Conservation (phyloP, 2,888 invertebrate genomes). For the Sylvicola cinctus region DNA sequence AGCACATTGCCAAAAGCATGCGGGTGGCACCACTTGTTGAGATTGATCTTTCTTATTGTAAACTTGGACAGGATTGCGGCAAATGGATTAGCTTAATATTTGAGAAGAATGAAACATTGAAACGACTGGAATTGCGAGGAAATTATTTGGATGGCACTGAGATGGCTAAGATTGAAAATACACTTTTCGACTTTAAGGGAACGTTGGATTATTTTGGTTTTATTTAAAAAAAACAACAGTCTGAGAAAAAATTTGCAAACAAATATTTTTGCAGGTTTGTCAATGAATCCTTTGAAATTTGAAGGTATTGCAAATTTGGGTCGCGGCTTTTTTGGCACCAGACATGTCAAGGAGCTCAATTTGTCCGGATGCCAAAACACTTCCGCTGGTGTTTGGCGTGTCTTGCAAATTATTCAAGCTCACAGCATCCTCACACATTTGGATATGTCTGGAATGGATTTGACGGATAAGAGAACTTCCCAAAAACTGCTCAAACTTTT, state of each 20-base stretch:
- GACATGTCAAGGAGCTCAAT: slow-evolving; percentile 5
- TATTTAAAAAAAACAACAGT: too few relatives aligned
- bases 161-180: slow-evolving; percentile 2
- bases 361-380: slow-evolving; percentile 4
- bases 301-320: slow-evolving; percentile 5
- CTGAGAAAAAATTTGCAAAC: too few relatives aligned
- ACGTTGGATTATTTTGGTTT: not conserved
- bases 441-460: not conserved
- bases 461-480: slow-evolving; percentile 4
- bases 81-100: slow-evolving; percentile 3
- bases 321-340: slow-evolving; percentile 1
- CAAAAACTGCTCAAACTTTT: slow-evolving; percentile 4
- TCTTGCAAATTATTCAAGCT: slow-evolving; percentile 2
- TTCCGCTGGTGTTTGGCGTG: not conserved
- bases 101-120: slow-evolving; percentile 1
- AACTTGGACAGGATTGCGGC: slow-evolving; percentile 5
- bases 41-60: slow-evolving; percentile 6
- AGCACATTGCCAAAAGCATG: too few relatives aligned
- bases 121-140: slow-evolving; percentile 5
- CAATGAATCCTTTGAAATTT: slow-evolving; percentile 5
- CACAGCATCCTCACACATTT: slow-evolving; percentile 1
- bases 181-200: not conserved
- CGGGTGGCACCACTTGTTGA: too few relatives aligned
- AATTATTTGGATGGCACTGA: slow-evolving; percentile 4
- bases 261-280: too few relatives aligned